Conservation (phyloP, 37 sponge, comb jelly and placozoan genomes). For the Geodia barretti region DNA sequence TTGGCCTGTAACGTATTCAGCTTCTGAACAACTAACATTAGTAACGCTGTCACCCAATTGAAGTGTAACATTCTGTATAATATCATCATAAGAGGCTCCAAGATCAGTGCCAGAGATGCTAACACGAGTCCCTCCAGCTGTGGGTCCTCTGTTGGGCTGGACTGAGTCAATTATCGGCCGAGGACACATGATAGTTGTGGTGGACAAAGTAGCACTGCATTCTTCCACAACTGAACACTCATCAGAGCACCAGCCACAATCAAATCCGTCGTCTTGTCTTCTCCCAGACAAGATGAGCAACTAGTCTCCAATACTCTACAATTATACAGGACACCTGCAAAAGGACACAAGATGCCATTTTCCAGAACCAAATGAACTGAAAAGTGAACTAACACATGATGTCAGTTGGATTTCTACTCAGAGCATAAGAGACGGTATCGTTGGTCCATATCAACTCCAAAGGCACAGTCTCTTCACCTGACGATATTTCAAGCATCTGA, state of each 20-base stretch:
- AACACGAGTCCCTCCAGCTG: slow-evolving; percentile 64
- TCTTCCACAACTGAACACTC: slow-evolving; percentile 13
- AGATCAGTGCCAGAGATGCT: slow-evolving; percentile 74
- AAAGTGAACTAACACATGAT: slow-evolving; percentile 2
- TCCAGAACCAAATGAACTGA: not conserved
- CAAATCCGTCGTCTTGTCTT: slow-evolving; percentile 20
- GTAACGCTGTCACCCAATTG: slow-evolving; percentile 13
- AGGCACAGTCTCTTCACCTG: not conserved
- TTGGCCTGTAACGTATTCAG: slow-evolving; percentile 30
- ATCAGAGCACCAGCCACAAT: slow-evolving; percentile 68
- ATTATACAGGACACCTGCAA: slow-evolving; percentile 43
- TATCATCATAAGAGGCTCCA: slow-evolving; percentile 48
- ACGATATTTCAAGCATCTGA: not conserved
- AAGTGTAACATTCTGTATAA: not conserved
- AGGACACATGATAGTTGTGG: slow-evolving; percentile 21
- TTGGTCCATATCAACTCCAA: slow-evolving; percentile 16
- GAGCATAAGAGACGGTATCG: not conserved
- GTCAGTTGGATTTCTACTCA: not conserved
- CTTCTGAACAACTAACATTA: slow-evolving; percentile 16
- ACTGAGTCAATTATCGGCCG: slow-evolving; percentile 41
- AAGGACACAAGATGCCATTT: not conserved
- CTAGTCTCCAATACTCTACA: slow-evolving; percentile 24
- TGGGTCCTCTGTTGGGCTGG: slow-evolving; percentile 58
- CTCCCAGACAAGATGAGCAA: slow-evolving; percentile 52
- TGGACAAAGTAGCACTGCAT: slow-evolving; percentile 4